Base-by-base conservation (phyloP, 2,797 vertebrate species). In the Pogonophryne albipinna region DNA sequence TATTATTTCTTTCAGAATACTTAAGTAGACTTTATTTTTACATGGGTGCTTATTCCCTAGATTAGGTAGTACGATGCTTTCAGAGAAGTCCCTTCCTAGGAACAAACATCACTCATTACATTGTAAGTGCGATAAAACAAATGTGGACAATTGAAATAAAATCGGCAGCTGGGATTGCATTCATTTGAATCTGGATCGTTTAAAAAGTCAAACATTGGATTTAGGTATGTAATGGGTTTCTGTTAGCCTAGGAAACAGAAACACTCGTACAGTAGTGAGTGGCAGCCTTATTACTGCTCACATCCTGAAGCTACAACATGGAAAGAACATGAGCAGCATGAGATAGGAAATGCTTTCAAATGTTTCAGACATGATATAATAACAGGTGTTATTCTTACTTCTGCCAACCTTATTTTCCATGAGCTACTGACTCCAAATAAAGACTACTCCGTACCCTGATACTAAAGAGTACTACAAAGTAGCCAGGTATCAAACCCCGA, bases 241-340 rank as follows among this genome's bases (percentile, higher is more conserved):
- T 47, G n/a, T 66, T 52, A 41, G 14, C 12, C 49, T 13, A 27
- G 31, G 51, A 58, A 11, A 0, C 13, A 65, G 53, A 64, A 49
- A 52, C 50, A 34, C n/a, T 27, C 34, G 34, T n/a, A n/a, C n/a
- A n/a, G 34, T n/a, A 3, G 19, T 41, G 14, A 20, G 4, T 50
- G 31, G 68, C 17, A 41, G 47, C 41, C 17, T 17, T 49, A 61
- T 62, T 59, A 53, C 38, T 50, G 31, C 23, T 71, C 31, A 20
- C 41, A 60, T 42, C 56, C n/a, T 73, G 72, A 62, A 23, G 17
- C 58, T 71, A 46, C 49, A 64, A 58, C 56, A 51, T 76, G 60
- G 23, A 53, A 69, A 23, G 23, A 34, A 68, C n/a, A 56, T 38
- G 45, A 56, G 11, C 45, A 45, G 14, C 55, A 69, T 45, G 46